Evolutionary conservation across 2,888 invertebrate species (phyloP).

Genomic region (Cynaeus angustus): DNA sequence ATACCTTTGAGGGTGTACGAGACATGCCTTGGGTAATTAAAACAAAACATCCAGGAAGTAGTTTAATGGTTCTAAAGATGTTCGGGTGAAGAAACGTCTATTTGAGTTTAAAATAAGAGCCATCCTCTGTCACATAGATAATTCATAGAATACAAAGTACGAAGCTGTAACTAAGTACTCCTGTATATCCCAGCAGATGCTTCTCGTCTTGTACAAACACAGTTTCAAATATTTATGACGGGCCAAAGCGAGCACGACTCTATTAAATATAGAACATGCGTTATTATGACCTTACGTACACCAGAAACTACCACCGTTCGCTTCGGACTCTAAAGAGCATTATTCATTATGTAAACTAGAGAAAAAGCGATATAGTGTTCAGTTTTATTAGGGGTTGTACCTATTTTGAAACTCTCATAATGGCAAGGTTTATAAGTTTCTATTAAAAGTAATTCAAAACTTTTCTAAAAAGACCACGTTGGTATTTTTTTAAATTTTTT

Average conservation of each 20-base stretch:
- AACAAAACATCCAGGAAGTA: not conserved
- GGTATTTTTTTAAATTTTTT: slow-evolving; percentile 27
- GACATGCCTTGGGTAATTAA: too few relatives aligned
- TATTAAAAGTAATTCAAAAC: slow-evolving; percentile 37
- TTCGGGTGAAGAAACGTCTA: slow-evolving; percentile 31
- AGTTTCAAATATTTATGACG: slow-evolving; percentile 51
- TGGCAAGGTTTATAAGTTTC: slow-evolving; percentile 14
- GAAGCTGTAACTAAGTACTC: slow-evolving; percentile 51
- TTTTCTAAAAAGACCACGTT: slow-evolving; percentile 29
- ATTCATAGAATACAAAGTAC: slow-evolving; percentile 52
- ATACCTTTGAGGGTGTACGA: too few relatives aligned
- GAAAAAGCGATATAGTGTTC: slow-evolving; percentile 35
- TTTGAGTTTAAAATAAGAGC: slow-evolving; percentile 34
- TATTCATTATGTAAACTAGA: slow-evolving; percentile 46
- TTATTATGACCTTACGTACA: slow-evolving; percentile 38
- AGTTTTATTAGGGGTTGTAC: slow-evolving; percentile 32
- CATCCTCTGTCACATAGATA: slow-evolving; percentile 43
- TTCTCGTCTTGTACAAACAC: slow-evolving; percentile 51
- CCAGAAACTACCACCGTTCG: slow-evolving; percentile 23
- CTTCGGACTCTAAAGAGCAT: slow-evolving; percentile 38
- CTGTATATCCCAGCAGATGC: slow-evolving; percentile 48
- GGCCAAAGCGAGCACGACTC: slow-evolving; percentile 50
- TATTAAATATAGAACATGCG: slow-evolving; percentile 50
- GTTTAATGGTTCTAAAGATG: too few relatives aligned
- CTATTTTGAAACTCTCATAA: slow-evolving; percentile 31